Base-by-base conservation (phyloP, 2,797 vertebrate species). In the Acropternis orthonyx region DNA sequence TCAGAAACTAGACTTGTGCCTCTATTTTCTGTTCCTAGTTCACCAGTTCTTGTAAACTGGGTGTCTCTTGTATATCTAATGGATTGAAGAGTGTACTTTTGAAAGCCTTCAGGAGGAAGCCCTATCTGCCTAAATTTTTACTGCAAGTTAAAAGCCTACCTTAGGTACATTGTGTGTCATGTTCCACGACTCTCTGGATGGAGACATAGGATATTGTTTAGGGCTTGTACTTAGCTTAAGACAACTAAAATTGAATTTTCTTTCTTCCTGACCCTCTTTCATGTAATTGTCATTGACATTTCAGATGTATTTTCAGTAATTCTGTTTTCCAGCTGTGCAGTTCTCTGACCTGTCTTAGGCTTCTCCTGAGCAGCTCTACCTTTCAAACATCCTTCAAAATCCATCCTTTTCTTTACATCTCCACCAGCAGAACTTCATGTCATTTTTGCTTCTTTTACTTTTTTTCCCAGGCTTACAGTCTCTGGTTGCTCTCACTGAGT, bases 301-400 rank as follows among this genome's bases (percentile, higher is more conserved):
- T 94, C 77, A 91, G 44, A 79, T 61, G 26, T 63, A 75, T 36
- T 94, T 93, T 44, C 41, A 73, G 63, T 61, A 81, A 93, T 76
- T 87, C 44, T 39, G 1, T 59, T 93, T 92, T 77, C 74, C n/a
- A 89, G 32, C 41, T 74, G 55, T 32, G 48, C 12, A 12, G 30
- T 87, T 79, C 67, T 88, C 59, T 95, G 76, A 84, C 34, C 37
- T 62, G 18, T 46, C 39, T 79, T 51, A 55, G 37, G 20, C 24
- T 69, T 90, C 52, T 85, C 1, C 5, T 37, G 39, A 51, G 28
- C 26, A 44, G 12, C 17, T 92, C 81, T 65, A 58, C 27, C 79
- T 91, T 85, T 56, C n/a, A 27, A 78, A 58, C 12, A 46, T 39
- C 19, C 28, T 89, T 76, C 51, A 73, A 85, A 94, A 87, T n/a